Evolutionary conservation across 2,113 vertebrate species (phyloP), one percentile per base, ranked within the genome.

Genomic region (Platichthys flesus): DNA sequence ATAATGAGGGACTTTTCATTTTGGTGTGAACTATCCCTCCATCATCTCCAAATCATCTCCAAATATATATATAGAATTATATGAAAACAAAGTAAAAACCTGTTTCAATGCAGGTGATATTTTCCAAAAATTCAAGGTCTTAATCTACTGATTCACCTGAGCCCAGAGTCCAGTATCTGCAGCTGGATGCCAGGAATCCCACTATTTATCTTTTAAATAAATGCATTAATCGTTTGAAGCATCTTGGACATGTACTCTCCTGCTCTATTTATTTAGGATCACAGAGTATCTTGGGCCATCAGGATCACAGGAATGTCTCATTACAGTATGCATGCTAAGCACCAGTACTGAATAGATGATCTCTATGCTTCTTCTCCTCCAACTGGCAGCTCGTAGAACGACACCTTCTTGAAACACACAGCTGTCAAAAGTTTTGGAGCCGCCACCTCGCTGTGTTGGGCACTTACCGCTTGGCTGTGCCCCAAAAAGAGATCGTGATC

Each of bases 331-430:
- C 79, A 47, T 71, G 58, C 49, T 37, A 9, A 71, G 64, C 51
- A 7, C 20, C 23, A 64, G 8, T 23, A 24, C 28, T 71, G 60
- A 52, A 71, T 23, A n/a, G 37, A 57, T 84, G 0, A 86, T 85
- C 70, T 82, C 49, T n/a, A 14, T 72, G 79, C 85, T 67, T 90
- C 88, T 89, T 81, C 83, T 82, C 87, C 89, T 89, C 89, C 91
- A 87, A 61, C 82, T 71, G 91, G 88, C 85, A 78, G 80, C 0
- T 51, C 59, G 10, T 65, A 78, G 89, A 85, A 90, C 69, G 69
- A 84, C 89, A 87, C 78, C 63, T 82, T 60, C 35, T 45, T 40
- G 9, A 55, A 47, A 78, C 12, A 64, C 83, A 56, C 21, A 40
- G 51, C 81, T 76, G 74, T 64, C 78, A 79, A 69, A 90, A 83